These are phyloP conservation scores for Conopomorpha cramerella DNA, from an alignment of 1,140 invertebrate species.

Conservation along the genomic window DNA sequence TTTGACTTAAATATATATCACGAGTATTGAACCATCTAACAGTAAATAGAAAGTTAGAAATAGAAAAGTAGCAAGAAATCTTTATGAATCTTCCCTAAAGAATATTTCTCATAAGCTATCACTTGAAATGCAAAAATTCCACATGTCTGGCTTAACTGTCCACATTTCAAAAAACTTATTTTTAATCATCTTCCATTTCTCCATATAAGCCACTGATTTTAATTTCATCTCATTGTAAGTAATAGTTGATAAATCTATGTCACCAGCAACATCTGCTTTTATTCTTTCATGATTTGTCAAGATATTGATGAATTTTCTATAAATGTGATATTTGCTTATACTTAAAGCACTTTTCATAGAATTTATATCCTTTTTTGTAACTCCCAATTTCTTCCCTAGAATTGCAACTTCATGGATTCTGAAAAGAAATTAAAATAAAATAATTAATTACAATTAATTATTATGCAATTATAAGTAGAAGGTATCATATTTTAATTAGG, in stretches of 20 bases:
- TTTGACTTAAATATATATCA: too few species aligned
- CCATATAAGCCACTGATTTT: slow-evolving; percentile 42
- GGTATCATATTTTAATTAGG: slow-evolving; percentile 29
- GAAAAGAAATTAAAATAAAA: slow-evolving; percentile 15
- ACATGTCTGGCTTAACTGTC: slow-evolving; percentile 63
- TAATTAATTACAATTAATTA: slow-evolving; percentile 2
- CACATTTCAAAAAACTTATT: slow-evolving; percentile 59
- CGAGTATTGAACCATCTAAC: too few species aligned
- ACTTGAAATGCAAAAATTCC: slow-evolving; percentile 16
- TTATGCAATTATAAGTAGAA: not conserved
- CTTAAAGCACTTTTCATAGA: slow-evolving; percentile 58
- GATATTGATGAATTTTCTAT: slow-evolving; percentile 61
- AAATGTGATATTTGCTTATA: slow-evolving; percentile 69
- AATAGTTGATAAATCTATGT: slow-evolving; percentile 18
- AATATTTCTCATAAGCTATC: too few species aligned
- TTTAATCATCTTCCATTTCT: slow-evolving; percentile 54
- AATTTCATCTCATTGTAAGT: slow-evolving; percentile 58
- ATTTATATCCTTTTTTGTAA: slow-evolving; percentile 72
- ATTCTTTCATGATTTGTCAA: slow-evolving; percentile 24
- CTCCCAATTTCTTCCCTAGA: slow-evolving; percentile 79
- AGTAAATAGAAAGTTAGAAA: too few species aligned
- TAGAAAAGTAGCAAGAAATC: too few species aligned
- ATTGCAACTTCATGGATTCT: slow-evolving; percentile 76
- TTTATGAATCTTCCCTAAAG: too few species aligned
- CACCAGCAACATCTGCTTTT: slow-evolving; percentile 20